Conservation (phyloP, 2,888 invertebrate species). For the Cryptocephalus moraei region DNA sequence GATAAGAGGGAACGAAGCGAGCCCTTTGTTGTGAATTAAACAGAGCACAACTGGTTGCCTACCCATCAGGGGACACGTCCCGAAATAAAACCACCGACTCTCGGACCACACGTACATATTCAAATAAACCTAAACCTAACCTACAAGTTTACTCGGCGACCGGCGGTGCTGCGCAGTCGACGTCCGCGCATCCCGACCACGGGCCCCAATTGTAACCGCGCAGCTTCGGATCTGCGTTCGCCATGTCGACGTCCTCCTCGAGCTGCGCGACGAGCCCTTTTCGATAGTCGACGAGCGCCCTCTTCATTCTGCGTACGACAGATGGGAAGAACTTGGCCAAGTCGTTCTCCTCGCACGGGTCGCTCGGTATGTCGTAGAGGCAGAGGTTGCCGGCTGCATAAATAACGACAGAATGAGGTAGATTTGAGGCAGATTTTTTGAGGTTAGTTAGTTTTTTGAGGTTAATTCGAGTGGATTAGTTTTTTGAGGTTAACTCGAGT, state of each 20-base stretch:
- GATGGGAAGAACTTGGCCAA: conserved; percentile 44
- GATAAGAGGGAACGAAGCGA: too few relatives aligned
- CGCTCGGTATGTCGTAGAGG: conserved; percentile 63
- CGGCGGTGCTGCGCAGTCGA: conserved; percentile 8
- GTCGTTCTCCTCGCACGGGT: conserved; percentile 73
- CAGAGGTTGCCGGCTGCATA: conserved; percentile 50
- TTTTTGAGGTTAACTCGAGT: too few relatives aligned
- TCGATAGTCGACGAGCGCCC: conserved; percentile 42
- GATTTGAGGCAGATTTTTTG: too few relatives aligned
- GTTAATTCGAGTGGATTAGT: too few relatives aligned
- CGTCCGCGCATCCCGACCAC: conserved; percentile 42
- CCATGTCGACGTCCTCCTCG: conserved; percentile 44
- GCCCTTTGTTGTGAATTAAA: too few relatives aligned
- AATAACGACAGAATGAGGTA: too few relatives aligned
- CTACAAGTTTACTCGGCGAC: not conserved
- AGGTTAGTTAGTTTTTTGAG: too few relatives aligned
- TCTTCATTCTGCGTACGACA: conserved; percentile 42
- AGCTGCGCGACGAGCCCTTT: conserved; percentile 44
- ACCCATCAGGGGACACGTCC: too few relatives aligned
- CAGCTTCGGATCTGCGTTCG: conserved; percentile 55
- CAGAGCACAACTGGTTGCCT: too few relatives aligned
- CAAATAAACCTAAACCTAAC: not conserved
- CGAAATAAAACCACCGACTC: too few relatives aligned
- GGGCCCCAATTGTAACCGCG: conserved; percentile 65
- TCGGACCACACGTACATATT: too few relatives aligned